These are phyloP conservation scores for Metellina segmentata DNA, from an alignment of 2,888 invertebrate species.

Conservation along the genomic window DNA sequence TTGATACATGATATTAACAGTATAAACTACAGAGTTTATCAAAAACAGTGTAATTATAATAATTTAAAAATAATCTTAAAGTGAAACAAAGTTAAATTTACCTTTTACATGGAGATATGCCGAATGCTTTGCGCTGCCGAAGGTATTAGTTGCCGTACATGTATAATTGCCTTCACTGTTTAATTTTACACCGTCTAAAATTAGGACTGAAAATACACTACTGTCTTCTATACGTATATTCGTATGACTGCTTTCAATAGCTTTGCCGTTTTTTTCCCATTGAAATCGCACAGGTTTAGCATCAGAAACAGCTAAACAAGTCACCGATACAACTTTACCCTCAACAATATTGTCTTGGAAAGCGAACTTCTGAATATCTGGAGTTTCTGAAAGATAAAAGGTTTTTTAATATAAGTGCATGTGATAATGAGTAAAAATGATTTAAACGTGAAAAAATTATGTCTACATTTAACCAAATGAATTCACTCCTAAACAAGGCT, in stretches of 20 bases:
- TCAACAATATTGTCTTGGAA: constrained; percentile 68
- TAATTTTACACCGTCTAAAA: constrained; percentile 46
- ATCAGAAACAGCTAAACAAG: constrained; percentile 54
- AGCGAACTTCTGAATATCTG: constrained; percentile 68
- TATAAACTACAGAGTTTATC: no score
- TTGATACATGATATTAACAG: no score
- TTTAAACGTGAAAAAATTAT: no score
- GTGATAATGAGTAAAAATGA: no score
- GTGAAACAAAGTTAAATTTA: constrained; percentile 8
- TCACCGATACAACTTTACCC: constrained; percentile 64
- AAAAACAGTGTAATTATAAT: no score
- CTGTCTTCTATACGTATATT: constrained; percentile 59
- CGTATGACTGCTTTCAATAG: neutral
- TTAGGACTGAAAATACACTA: constrained; percentile 50
- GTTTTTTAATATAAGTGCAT: neutral
- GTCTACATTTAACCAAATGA: no score
- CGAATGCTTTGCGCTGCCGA: constrained; percentile 59
- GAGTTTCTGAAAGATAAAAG: constrained; percentile 32
- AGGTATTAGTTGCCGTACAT: constrained; percentile 67
- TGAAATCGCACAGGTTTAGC: constrained; percentile 48
- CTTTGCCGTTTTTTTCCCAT: constrained; percentile 59
- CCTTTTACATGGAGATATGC: constrained; percentile 66
- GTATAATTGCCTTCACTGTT: constrained; percentile 76
- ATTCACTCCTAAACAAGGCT: no score
- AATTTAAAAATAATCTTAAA: neutral